Base-by-base conservation (phyloP, 2,797 vertebrate genomes). In the Schizopygopsis pylzovi region DNA sequence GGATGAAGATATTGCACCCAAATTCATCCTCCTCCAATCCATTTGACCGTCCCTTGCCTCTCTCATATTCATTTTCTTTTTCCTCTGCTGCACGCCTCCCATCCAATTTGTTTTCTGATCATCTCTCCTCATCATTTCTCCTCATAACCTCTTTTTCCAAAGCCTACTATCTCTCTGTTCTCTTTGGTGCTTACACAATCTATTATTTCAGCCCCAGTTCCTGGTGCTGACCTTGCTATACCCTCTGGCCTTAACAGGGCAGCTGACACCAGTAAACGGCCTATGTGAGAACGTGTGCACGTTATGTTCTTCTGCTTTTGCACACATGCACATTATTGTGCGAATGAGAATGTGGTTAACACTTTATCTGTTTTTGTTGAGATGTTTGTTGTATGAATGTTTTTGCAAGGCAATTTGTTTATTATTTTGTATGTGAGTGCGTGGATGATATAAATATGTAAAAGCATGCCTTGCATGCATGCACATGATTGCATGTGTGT, bases 151-250 rank as follows among this genome's bases (percentile, higher is more conserved):
- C 84, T 79, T 76, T 73, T 76, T 56, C 83, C 82, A 61, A 9
- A 49, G 79, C 65, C 49, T n/a, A 28, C 37, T 25, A 4, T 54
- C 8, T 59, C 78, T 68, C 33, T 76, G 20, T 41, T 56, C 68
- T 83, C 77, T 77, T 41, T 47, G 41, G 70, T 56, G 28, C 85
- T 93, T 93, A 92, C 87, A 83, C 90, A 91, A 92, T 72, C 75
- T 84, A 87, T 92, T 91, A 86, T 68, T 90, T 88, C 25, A 86
- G 87, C 86, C 90, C 54, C 79, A 77, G 72, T 92, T 91, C 89
- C 88, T 88, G 81, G 1, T 52, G 13, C 85, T 68, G 87, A 84
- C 86, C 83, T 87, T 77, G 75, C 68, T 56, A 73, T 88, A 79
- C 86, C 71, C 84, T 75, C 83, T 79, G 75, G 63, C 41, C 61